Conservation (phyloP, 2,797 vertebrate genomes). For the Numenius phaeopus region DNA sequence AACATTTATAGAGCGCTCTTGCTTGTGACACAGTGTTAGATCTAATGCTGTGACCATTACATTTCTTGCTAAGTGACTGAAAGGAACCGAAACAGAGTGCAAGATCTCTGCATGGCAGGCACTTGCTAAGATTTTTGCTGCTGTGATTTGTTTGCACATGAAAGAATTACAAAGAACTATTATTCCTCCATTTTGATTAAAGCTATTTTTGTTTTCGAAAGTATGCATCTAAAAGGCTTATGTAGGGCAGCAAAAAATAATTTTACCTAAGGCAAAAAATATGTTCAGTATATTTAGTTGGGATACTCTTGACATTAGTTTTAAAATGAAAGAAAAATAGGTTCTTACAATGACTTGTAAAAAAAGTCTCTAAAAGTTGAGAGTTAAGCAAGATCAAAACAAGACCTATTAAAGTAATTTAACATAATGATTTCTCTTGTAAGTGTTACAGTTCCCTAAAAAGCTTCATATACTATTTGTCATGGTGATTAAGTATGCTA, state of each 20-base stretch:
- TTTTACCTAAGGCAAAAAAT: constrained; percentile 17
- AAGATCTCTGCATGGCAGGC: neutral
- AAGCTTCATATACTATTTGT: neutral
- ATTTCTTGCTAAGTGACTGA: neutral
- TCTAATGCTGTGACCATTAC: neutral
- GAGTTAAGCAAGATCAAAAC: neutral
- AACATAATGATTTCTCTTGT: neutral
- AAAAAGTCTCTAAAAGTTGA: neutral
- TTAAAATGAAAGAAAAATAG: neutral
- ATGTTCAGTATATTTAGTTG: neutral
- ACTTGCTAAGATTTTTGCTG: neutral
- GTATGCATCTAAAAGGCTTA: neutral
- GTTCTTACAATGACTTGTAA: neutral
- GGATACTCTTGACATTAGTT: neutral
- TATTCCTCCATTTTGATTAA: neutral
- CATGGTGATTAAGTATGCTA: neutral
- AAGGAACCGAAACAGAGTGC: neutral
- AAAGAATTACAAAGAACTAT: neutral
- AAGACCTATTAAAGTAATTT: neutral
- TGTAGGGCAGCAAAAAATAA: neutral
- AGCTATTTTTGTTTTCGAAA: neutral
- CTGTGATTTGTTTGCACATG: neutral
- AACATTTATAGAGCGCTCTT: neutral
- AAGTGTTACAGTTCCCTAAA: neutral
- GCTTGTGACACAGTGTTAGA: neutral